Percentiles rank a stretch among this genome's conserved stretches.
phyloP scores from a whole-genome alignment of 2,888 invertebrate species.

The Chrysina gloriosa region DNA sequence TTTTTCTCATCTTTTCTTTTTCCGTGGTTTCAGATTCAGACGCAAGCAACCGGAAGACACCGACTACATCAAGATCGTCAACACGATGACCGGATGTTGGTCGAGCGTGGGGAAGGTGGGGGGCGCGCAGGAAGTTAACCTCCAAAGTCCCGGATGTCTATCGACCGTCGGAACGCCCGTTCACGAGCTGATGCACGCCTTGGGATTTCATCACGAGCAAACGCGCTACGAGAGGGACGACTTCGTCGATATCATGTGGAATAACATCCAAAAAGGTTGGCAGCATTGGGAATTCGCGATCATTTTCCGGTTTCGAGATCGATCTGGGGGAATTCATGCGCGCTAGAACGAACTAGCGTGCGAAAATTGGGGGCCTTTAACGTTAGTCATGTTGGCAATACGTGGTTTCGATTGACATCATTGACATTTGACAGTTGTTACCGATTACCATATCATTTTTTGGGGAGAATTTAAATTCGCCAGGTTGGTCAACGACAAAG shows the following conservation, averaged over 20 bases:
- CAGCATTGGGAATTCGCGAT: background rate
- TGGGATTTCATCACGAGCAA: constrained; percentile 86
- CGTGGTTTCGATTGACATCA: no score
- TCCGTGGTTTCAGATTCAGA: constrained; percentile 68
- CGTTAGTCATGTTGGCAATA: no score
- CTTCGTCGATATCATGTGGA: constrained; percentile 74
- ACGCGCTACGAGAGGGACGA: constrained; percentile 81
- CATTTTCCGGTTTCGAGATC: no score
- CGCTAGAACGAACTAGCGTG: no score
- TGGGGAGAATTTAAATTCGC: no score
- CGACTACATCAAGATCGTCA: constrained; percentile 79
- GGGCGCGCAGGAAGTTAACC: constrained; percentile 75
- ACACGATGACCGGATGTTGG: constrained; percentile 81
- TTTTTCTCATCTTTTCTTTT: no score
- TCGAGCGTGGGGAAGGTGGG: constrained; percentile 82
- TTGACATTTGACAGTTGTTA: no score
- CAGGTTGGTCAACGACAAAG: no score
- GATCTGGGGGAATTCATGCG: no score
- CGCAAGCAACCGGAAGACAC: constrained; percentile 70
- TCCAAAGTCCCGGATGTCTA: constrained; percentile 81
- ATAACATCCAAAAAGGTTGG: constrained; percentile 70
- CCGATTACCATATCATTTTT: no score
- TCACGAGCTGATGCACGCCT: constrained; percentile 83
- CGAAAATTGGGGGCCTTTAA: no score
- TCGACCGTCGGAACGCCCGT: constrained; percentile 79